Evolutionary conservation across 2,888 invertebrate species (phyloP).

Genomic region (Lithosia quadra): DNA sequence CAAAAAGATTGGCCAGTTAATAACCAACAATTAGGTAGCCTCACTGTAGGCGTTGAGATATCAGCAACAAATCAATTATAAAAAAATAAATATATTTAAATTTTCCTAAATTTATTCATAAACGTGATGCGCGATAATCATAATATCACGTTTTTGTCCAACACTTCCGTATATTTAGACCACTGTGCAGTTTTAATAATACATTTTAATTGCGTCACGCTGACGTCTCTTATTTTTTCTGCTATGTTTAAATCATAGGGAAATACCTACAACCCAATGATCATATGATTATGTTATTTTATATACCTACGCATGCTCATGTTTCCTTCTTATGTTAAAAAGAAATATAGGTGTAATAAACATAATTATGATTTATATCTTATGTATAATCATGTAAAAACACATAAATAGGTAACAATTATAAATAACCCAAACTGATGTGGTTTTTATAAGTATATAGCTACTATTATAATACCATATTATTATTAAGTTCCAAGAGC

Average conservation of each 20-base stretch:
- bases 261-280: background rate
- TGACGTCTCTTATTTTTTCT: background rate
- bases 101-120: background rate
- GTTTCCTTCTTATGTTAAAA: background rate
- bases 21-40: background rate
- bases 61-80: background rate
- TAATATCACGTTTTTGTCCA: constrained; percentile 25
- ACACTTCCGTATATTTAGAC: constrained; percentile 41
- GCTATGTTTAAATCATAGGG: background rate
- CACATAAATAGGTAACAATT: background rate
- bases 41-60: background rate
- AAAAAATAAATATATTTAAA: background rate
- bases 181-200: constrained; percentile 35
- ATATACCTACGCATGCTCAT: background rate
- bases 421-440: background rate
- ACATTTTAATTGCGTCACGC: constrained; percentile 20
- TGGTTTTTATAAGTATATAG: background rate
- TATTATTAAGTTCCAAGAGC: no score
- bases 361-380: constrained; percentile 4
- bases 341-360: background rate
- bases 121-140: constrained; percentile 7
- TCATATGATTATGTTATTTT: background rate
- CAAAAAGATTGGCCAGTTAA: no score
- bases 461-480: background rate
- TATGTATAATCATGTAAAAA: background rate